Evolutionary conservation across 2,797 vertebrate species (phyloP), one percentile per base, ranked within the genome.

Genomic region (Epinephelus coioides): DNA sequence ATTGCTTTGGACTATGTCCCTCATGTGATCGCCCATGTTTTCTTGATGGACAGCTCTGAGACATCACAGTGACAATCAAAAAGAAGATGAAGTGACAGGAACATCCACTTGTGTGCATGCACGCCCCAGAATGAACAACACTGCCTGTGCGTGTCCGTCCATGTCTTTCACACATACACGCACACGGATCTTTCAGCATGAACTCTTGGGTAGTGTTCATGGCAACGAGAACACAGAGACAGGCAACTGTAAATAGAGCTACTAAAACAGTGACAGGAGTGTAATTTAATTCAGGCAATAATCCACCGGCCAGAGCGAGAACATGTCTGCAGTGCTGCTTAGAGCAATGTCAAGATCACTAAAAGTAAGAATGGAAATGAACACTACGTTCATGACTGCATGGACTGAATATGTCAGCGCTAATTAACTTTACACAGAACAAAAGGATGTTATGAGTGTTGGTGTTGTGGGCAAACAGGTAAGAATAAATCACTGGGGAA

Each of bases 401-500:
- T 90, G 88, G 64, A 84, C 90, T 86, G 78, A 91, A 92, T 90
- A 74, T 83, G 91, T 91, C 90, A 67, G 19, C 13, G 27, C 70
- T 86, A 81, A 86, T 91, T 91, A 86, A 83, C 49, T 84, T 89
- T 72, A 83, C 75, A 73, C 38, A 30, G 59, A 47, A 55, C 59
- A 71, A 86, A 88, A 82, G 56, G 68, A 76, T 83, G 69, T 84
- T 86, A 79, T 76, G 73, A 51, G 38, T 54, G 60, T 69, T 9
- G 5, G 68, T 80, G 80, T 65, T 82, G 76, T 70, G 50, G n/a
- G 59, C 4, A 85, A 84, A 87, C 73, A 87, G 82, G 85, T 90
- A 74, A 60, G 73, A 68, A 53, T 69, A 25, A 89, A 85, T 55
- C 13, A 44, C n/a, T 34, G 65, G 51, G 56, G 46, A 76, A 51